Conservation (phyloP, 2,797 vertebrate genomes). For the Hipposideros larvatus region DNA sequence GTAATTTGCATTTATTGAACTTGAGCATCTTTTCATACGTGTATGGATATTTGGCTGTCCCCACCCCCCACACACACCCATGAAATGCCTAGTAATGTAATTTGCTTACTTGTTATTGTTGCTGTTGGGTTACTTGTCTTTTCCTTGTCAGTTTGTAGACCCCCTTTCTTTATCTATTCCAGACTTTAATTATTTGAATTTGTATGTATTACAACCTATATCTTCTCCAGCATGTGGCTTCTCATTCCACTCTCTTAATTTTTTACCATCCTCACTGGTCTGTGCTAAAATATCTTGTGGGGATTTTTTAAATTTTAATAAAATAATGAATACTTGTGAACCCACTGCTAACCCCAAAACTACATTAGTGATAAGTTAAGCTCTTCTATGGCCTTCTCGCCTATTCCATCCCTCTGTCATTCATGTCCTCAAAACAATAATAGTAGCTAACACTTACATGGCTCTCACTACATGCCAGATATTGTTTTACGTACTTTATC, state of each 20-base stretch:
- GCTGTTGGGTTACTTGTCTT: neutral
- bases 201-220: neutral
- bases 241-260: neutral
- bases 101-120: neutral
- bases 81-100: neutral
- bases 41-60: neutral
- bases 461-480: neutral
- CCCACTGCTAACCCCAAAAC: neutral
- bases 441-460: neutral
- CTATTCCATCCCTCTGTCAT: neutral
- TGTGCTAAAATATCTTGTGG: neutral
- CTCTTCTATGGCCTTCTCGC: neutral
- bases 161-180: neutral
- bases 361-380: neutral
- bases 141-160: neutral
- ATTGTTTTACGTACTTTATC: neutral
- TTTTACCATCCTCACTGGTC: neutral
- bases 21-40: neutral
- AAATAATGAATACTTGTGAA: neutral
- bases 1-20: neutral
- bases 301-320: neutral
- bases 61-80: too few relatives aligned
- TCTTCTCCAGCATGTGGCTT: neutral
- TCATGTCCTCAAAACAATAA: slow-evolving; percentile 2
- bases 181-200: neutral